Conservation (phyloP, 2,888 invertebrate species). For the Zootermopsis nevadensis region DNA sequence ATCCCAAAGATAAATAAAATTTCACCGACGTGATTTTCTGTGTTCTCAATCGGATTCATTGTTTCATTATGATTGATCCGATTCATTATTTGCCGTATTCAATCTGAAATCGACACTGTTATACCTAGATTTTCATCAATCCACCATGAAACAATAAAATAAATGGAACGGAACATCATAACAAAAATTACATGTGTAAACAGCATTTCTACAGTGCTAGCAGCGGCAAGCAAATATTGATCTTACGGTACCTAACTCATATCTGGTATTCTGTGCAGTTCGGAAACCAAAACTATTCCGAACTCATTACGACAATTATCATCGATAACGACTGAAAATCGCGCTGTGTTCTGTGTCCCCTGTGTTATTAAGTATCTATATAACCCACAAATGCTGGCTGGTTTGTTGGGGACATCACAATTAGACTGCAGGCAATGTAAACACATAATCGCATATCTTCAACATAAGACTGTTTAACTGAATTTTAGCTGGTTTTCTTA, state of each 20-base stretch:
- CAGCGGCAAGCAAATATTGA: not conserved
- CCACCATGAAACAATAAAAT: not conserved
- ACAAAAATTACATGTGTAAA: not conserved
- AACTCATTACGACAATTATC: not conserved
- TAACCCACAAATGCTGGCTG: no score
- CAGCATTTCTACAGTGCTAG: not conserved
- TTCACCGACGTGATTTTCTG: not conserved
- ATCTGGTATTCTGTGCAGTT: not conserved
- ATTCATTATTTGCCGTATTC: constrained; percentile 6
- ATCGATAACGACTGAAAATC: not conserved
- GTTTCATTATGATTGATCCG: not conserved
- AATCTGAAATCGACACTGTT: not conserved
- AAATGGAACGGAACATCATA: not conserved
- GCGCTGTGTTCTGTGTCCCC: not conserved
- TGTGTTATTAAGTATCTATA: not conserved
- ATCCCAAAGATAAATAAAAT: not conserved
- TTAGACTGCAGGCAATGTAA: no score
- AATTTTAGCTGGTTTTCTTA: no score
- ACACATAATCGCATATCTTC: no score
- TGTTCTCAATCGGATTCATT: not conserved
- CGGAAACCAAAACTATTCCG: not conserved
- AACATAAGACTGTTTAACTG: no score
- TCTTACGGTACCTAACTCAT: not conserved
- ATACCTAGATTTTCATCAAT: not conserved
- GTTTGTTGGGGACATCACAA: no score